Conservation (phyloP, 1,140 invertebrate species). For the Euura saliciscinereae region DNA sequence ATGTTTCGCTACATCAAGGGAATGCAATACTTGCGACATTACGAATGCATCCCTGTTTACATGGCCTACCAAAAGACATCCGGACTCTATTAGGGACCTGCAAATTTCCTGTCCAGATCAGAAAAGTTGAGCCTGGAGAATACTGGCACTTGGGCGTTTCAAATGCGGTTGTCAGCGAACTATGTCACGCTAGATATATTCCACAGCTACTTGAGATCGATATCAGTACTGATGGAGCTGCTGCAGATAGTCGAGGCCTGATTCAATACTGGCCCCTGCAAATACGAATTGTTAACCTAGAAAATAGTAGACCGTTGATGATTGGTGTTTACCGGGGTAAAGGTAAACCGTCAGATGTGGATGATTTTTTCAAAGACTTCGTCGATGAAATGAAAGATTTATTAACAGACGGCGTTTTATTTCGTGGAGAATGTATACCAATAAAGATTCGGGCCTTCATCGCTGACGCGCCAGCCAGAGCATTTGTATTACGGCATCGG, state of each 20-base stretch:
- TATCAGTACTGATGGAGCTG: conserved; percentile 13
- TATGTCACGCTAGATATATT: background rate
- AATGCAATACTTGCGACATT: too few relatives aligned
- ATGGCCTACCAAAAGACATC: too few relatives aligned
- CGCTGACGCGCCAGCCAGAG: conserved; percentile 27
- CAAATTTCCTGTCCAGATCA: too few relatives aligned
- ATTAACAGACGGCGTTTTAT: too few relatives aligned
- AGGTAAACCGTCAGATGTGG: background rate
- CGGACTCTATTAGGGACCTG: too few relatives aligned
- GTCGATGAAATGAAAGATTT: conserved; percentile 6
- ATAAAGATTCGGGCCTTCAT: conserved; percentile 12
- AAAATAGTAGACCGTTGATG: background rate
- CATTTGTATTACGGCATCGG: background rate
- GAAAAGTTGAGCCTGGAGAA: too few relatives aligned
- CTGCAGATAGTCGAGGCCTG: background rate
- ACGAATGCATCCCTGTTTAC: too few relatives aligned
- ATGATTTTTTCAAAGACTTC: conserved; percentile 12
- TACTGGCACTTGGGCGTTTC: too few relatives aligned
- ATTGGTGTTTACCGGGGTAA: conserved; percentile 9
- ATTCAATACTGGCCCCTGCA: conserved; percentile 8
- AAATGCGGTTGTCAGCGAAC: too few relatives aligned
- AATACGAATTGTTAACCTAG: background rate
- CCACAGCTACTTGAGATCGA: background rate
- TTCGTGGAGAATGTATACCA: too few relatives aligned
- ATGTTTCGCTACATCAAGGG: too few relatives aligned